Evolutionary conservation across 2,888 invertebrate genomes (phyloP).

Genomic region (Rhimphoctona megacephalus): DNA sequence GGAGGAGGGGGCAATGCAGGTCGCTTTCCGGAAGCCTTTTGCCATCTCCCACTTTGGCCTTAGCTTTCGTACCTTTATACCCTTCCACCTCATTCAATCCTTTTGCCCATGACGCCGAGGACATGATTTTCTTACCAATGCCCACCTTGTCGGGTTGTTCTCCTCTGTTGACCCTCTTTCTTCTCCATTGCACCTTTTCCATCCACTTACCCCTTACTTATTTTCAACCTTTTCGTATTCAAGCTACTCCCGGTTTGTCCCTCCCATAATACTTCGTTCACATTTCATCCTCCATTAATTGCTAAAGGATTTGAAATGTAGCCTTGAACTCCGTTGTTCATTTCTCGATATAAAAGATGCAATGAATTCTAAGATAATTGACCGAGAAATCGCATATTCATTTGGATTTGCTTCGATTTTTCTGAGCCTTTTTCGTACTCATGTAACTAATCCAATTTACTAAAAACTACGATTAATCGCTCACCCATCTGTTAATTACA

Average conservation of each 20-base stretch:
- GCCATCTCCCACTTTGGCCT: slow-evolving; percentile 35
- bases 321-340: not conserved
- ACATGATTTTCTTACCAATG: slow-evolving; percentile 49
- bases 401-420: too few species aligned
- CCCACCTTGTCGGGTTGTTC: slow-evolving; percentile 41
- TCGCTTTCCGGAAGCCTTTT: slow-evolving; percentile 42
- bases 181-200: slow-evolving; percentile 62
- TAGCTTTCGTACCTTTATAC: slow-evolving; percentile 52
- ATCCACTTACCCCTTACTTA: slow-evolving; percentile 56
- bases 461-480: too few species aligned
- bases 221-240: slow-evolving; percentile 18
- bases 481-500: too few species aligned
- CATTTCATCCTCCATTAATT: slow-evolving; percentile 13
- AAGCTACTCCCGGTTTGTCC: slow-evolving; percentile 6
- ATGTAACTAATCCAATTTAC: too few species aligned
- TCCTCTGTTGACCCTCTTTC: slow-evolving; percentile 77
- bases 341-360: not conserved
- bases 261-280: slow-evolving; percentile 21
- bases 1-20: slow-evolving; percentile 34
- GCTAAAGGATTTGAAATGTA: not conserved
- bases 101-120: slow-evolving; percentile 46
- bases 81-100: slow-evolving; percentile 61
- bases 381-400: too few species aligned
- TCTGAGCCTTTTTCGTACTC: too few species aligned
- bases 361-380: too few species aligned